Percentiles rank a stretch among this genome's conserved stretches.
phyloP scores from a whole-genome alignment of 2,113 vertebrate genomes.

The Petaurus breviceps region DNA sequence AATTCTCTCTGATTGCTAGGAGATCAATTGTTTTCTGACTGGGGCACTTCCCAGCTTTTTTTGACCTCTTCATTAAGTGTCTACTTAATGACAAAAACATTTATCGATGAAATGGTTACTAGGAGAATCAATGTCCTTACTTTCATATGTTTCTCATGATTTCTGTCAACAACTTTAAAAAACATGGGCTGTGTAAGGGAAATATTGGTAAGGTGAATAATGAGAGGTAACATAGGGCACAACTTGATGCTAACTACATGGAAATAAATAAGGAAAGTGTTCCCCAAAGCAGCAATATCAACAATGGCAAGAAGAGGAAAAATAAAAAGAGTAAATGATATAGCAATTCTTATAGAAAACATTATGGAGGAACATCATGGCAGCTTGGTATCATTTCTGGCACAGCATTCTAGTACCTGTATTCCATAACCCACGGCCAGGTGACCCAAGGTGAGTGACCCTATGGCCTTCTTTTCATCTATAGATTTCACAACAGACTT shows the following conservation, averaged over 20 bases:
- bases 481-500: neutral
- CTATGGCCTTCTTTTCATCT: neutral
- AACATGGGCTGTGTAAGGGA: neutral
- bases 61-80: neutral
- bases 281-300: neutral
- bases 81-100: neutral
- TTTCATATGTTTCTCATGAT: neutral
- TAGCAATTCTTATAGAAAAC: neutral
- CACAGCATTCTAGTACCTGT: neutral
- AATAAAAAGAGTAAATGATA: neutral
- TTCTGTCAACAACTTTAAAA: neutral
- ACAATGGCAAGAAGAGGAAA: neutral
- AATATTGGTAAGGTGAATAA: neutral
- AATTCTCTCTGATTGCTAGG: no score
- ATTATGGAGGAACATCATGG: neutral
- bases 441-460: neutral
- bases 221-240: neutral
- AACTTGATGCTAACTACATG: neutral
- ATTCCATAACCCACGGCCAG: neutral
- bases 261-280: neutral
- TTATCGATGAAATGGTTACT: neutral
- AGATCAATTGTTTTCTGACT: neutral
- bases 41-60: neutral
- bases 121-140: neutral
- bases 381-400: neutral